A percentile compares a stretch with the other conserved stretches of the same genome.
These are phyloP conservation scores for Sitophilus oryzae DNA, from an alignment of 1,140 invertebrate species.

Conservation along the genomic window DNA sequence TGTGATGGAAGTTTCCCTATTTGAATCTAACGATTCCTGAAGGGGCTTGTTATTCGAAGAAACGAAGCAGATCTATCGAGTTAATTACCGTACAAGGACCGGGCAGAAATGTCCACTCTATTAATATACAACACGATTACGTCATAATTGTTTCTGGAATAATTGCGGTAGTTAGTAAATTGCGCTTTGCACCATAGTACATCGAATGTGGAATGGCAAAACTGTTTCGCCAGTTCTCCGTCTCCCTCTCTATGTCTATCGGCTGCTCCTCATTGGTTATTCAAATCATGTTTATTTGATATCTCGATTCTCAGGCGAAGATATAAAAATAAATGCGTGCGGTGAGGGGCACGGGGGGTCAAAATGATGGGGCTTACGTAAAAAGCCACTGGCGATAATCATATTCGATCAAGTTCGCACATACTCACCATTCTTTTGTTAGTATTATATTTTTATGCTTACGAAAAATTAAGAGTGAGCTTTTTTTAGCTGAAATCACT, in stretches of 20 bases:
- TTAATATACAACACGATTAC: conserved; percentile 7
- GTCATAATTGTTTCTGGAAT: conserved; percentile 3
- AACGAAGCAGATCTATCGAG: no score
- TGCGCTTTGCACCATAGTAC: background rate
- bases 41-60: no score
- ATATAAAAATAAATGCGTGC: conserved; percentile 4
- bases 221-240: background rate
- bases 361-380: background rate
- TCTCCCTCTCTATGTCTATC: no score
- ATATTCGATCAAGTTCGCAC: background rate
- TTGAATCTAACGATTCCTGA: no score
- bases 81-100: background rate
- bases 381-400: background rate
- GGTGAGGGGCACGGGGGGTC: background rate
- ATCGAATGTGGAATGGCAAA: background rate
- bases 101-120: background rate
- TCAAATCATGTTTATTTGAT: conserved; percentile 7
- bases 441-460: no score
- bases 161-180: conserved; percentile 2
- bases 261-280: background rate
- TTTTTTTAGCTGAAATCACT: no score
- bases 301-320: conserved; percentile 1
- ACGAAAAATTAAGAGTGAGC: no score
- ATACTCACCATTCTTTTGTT: no score
- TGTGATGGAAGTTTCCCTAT: no score